These are phyloP conservation scores for Chesias legatella DNA, from an alignment of 2,888 invertebrate species.

Conservation along the genomic window DNA sequence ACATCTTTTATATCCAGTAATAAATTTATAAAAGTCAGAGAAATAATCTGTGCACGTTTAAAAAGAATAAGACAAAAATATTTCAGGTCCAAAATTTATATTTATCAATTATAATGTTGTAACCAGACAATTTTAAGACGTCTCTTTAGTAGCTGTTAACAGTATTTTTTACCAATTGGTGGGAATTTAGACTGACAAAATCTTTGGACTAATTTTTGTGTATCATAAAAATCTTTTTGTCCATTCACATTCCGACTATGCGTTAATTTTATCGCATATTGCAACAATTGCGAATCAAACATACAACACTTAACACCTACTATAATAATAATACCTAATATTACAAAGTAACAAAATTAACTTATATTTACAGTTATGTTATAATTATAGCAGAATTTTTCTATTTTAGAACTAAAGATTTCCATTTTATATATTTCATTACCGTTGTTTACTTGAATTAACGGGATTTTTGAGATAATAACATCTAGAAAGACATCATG, in stretches of 20 bases:
- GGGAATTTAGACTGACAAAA: slow-evolving; percentile 68
- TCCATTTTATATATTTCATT: slow-evolving; percentile 40
- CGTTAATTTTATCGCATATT: slow-evolving; percentile 75
- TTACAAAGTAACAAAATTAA: slow-evolving; percentile 80
- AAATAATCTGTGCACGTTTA: no score
- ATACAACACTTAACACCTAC: slow-evolving; percentile 78
- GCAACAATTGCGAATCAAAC: slow-evolving; percentile 79
- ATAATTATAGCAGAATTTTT: slow-evolving; percentile 76
- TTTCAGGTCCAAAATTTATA: no score
- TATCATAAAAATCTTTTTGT: slow-evolving; percentile 60
- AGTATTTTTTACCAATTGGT: slow-evolving; percentile 66
- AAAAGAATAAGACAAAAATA: no score
- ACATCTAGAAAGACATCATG: slow-evolving; percentile 11
- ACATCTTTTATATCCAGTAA: no score
- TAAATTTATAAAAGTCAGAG: no score
- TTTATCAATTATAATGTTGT: slow-evolving; percentile 5
- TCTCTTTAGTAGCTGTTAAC: slow-evolving; percentile 60
- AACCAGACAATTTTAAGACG: slow-evolving; percentile 44
- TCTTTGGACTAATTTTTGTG: slow-evolving; percentile 71
- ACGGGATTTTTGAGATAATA: slow-evolving; percentile 12
- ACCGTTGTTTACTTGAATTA: slow-evolving; percentile 10
- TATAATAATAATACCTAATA: slow-evolving; percentile 78
- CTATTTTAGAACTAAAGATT: slow-evolving; percentile 67
- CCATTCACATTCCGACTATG: slow-evolving; percentile 70
- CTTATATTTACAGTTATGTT: slow-evolving; percentile 79